Evolutionary conservation across 2,797 vertebrate genomes (phyloP).

Genomic region (Echeneis naucrates): DNA sequence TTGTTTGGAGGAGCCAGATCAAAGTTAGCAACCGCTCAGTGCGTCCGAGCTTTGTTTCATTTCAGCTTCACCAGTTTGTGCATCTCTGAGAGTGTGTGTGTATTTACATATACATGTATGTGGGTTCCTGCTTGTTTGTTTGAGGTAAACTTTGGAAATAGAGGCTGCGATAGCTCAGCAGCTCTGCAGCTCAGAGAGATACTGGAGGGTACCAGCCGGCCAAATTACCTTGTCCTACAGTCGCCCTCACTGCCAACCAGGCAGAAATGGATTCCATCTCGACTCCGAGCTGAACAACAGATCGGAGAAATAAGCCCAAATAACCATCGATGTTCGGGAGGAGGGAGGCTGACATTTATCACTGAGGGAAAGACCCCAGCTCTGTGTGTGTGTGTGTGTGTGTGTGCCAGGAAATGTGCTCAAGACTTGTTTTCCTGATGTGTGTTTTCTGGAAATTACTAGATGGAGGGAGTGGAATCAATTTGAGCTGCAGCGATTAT

Average conservation of each 20-base stretch:
- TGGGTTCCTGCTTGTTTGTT: slow-evolving; percentile 75
- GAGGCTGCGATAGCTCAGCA: slow-evolving; percentile 54
- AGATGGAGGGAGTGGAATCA: not conserved
- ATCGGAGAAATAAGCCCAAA: slow-evolving; percentile 77
- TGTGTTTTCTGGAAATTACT: slow-evolving; percentile 1
- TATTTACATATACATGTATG: no score
- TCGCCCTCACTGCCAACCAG: slow-evolving; percentile 61
- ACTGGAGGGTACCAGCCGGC: slow-evolving; percentile 60
- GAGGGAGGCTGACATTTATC: slow-evolving; percentile 71
- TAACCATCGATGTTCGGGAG: slow-evolving; percentile 67
- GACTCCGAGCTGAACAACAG: slow-evolving; percentile 71
- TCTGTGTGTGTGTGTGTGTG: slow-evolving; percentile 19
- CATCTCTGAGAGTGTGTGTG: slow-evolving; percentile 28
- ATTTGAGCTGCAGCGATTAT: not conserved
- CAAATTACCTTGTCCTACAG: slow-evolving; percentile 76
- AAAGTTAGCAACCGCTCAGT: slow-evolving; percentile 29
- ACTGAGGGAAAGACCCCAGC: slow-evolving; percentile 48
- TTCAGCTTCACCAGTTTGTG: slow-evolving; percentile 42
- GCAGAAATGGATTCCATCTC: slow-evolving; percentile 78
- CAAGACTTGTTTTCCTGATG: not conserved
- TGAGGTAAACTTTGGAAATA: slow-evolving; percentile 70
- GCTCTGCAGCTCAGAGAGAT: slow-evolving; percentile 61
- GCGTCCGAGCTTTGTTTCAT: slow-evolving; percentile 39
- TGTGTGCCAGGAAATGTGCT: not conserved
- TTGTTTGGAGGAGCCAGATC: slow-evolving; percentile 44